phyloP scores from a whole-genome alignment of 2,888 invertebrate species.

The Sinotaia quadrata region DNA sequence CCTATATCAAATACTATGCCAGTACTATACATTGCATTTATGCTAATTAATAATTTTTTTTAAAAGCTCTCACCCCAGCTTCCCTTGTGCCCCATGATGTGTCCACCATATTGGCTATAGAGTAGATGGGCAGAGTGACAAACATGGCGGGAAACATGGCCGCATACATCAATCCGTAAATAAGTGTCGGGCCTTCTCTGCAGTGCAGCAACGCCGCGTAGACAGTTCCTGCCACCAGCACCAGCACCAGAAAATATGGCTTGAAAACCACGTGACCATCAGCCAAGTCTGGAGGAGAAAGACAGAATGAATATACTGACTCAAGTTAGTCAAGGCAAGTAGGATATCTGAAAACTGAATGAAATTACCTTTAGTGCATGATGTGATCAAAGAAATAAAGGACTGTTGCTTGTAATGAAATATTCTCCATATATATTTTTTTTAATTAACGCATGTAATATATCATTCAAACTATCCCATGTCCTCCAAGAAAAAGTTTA shows the following conservation, averaged over 20 bases:
- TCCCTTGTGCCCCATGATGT: conserved; percentile 55
- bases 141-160: conserved; percentile 54
- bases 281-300: conserved; percentile 37
- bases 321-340: too few species aligned
- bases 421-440: too few species aligned
- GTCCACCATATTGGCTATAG: conserved; percentile 53
- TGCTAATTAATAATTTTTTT: too few species aligned
- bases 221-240: conserved; percentile 43
- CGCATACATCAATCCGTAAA: conserved; percentile 48
- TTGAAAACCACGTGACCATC: conserved; percentile 43
- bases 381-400: too few species aligned
- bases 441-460: too few species aligned
- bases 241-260: conserved; percentile 49
- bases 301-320: too few species aligned
- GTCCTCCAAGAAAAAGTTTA: too few species aligned
- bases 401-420: too few species aligned
- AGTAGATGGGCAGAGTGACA: conserved; percentile 49
- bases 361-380: too few species aligned
- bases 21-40: not conserved
- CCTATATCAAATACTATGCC: not conserved
- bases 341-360: too few species aligned
- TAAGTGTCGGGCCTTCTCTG: conserved; percentile 42
- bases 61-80: conserved; percentile 5
- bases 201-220: conserved; percentile 49
- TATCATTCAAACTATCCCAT: too few species aligned